phyloP scores from a whole-genome alignment of 2,797 vertebrate genomes.

The Streptopelia turtur region DNA sequence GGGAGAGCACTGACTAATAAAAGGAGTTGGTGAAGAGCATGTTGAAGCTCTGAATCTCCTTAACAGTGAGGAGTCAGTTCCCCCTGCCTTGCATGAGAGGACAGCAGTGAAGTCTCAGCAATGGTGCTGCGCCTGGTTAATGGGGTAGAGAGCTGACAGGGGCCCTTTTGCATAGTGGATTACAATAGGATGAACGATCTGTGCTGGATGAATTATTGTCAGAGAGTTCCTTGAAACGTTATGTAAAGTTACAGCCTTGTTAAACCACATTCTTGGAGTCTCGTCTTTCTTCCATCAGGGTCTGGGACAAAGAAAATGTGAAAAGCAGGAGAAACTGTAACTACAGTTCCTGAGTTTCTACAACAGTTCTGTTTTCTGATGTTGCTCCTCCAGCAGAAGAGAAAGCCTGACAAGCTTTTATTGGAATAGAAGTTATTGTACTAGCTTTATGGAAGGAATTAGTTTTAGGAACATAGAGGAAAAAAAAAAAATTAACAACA shows the following conservation, averaged over 20 bases:
- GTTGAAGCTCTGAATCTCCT: not conserved
- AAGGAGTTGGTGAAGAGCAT: not conserved
- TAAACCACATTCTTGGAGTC: not conserved
- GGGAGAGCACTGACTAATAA: not conserved
- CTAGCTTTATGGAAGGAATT: conserved; percentile 66
- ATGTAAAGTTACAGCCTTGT: conserved; percentile 33
- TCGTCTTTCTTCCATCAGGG: not conserved
- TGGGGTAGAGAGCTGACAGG: not conserved
- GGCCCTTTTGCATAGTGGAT: not conserved
- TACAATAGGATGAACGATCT: conserved; percentile 5
- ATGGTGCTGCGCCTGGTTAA: not conserved
- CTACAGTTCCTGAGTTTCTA: conserved; percentile 55
- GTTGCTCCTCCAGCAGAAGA: conserved; percentile 65
- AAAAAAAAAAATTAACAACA: not conserved
- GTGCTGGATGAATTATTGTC: not conserved
- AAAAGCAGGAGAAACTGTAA: conserved; percentile 50
- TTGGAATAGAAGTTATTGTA: conserved; percentile 74
- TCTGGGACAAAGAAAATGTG: not conserved
- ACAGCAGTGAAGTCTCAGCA: not conserved
- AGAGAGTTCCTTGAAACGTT: conserved; percentile 18
- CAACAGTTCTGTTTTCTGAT: conserved; percentile 30
- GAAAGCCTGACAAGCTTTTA: conserved; percentile 71
- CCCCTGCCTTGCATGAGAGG: not conserved
- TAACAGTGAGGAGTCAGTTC: not conserved
- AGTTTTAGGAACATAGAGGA: conserved; percentile 63